Evolutionary conservation across 2,888 invertebrate genomes (phyloP).

Genomic region (Cosmorhoe ocellata): DNA sequence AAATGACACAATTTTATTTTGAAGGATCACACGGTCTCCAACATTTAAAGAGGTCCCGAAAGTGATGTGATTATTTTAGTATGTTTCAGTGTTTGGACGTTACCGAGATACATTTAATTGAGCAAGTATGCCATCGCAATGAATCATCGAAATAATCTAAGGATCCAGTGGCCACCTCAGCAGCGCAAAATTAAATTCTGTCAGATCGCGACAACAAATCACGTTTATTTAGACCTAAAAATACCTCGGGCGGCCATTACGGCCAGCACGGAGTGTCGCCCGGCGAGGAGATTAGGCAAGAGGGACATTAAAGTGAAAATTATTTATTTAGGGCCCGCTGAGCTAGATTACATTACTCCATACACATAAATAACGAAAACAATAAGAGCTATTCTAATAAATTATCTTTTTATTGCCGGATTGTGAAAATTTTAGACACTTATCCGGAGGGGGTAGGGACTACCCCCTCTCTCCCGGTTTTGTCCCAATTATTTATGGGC

Average conservation of each 20-base stretch:
- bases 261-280: conserved; percentile 68
- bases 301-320: conserved; percentile 81
- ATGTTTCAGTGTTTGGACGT: no score
- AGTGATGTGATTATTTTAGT: no score
- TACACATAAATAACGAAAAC: conserved; percentile 83
- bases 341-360: conserved; percentile 82
- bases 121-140: conserved; percentile 20
- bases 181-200: conserved; percentile 78
- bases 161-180: conserved; percentile 65
- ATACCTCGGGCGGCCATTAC: conserved; percentile 81
- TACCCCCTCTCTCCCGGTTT: conserved; percentile 51
- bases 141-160: conserved; percentile 76
- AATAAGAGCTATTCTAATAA: conserved; percentile 83
- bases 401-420: conserved; percentile 83
- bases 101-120: not conserved
- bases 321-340: conserved; percentile 80
- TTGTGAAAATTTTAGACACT: conserved; percentile 83
- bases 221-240: conserved; percentile 83
- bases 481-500: conserved; percentile 82
- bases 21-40: no score
- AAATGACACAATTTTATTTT: no score
- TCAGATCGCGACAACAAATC: conserved; percentile 79
- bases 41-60: no score
- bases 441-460: conserved; percentile 56
- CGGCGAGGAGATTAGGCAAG: conserved; percentile 81